Base-by-base conservation (phyloP, 2,888 invertebrate genomes). In the Tetragonisca angustula region DNA sequence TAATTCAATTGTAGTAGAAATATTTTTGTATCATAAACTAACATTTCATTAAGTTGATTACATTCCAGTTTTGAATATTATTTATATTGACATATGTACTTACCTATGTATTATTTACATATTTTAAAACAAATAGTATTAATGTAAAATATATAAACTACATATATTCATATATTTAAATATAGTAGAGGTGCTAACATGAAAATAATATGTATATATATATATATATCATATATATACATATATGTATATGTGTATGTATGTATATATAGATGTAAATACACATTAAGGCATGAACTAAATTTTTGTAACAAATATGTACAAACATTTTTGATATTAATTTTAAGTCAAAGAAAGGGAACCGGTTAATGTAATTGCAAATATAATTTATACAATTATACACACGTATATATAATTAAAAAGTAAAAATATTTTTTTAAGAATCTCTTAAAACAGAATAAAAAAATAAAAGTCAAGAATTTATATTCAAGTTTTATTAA, bases 271-370 rank as follows among this genome's bases (percentile, higher is more conserved):
- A 36, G 9, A 32, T 67, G 54, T 65, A 56, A 32, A 67, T n/a
- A 36, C 21, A n/a, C 32, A 50, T 50, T 68, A 32, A 76, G 74
- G 64, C 43, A 73, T 54, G 43, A 50, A 49, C 24, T 64, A 74
- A 76, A 76, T 72, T 78, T 52, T 67, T 74, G 27, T 70, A 78
- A 82, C 54, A 80, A 59, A 70, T 79, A 5, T 85, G 75, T 80
- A 83, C 67, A 86, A 86, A 67, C 71, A 79, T 61, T 64, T 77
- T n/a, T 76, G 59, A 69, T 68, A 71, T 5, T n/a, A 76, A 59
- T 61, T 75, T 36, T 72, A 67, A 75, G 15, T n/a, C 52, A 56
- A 70, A 81, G 52, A 76, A 76, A 21, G 11, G 24, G 6, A 11
- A 70, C 19, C n/a, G 27, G 15, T 74, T 64, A 52, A 71, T 65